Evolutionary conservation across 2,797 vertebrate species (phyloP).

Genomic region (Chiropotes sagulatus): DNA sequence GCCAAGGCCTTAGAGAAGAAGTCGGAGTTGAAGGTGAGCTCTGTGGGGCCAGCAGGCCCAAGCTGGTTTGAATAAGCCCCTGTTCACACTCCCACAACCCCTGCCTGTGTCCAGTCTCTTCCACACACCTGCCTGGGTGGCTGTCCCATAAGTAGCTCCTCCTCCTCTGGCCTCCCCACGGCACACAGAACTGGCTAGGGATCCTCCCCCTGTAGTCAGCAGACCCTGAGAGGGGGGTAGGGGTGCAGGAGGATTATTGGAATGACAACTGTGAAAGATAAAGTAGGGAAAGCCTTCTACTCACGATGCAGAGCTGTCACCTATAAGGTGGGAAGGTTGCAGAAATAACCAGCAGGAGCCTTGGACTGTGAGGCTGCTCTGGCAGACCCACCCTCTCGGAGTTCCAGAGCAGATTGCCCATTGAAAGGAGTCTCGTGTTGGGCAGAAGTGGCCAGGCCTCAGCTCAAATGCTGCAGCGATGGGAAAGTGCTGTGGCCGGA

Average conservation of each 20-base stretch:
- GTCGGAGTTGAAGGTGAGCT: slow-evolving; percentile 91
- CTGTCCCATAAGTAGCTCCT: fast-evolving
- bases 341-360: too few species aligned
- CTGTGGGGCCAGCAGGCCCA: not conserved
- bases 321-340: not conserved
- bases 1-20: slow-evolving; percentile 95
- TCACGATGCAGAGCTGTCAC: fast-evolving
- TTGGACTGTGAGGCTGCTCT: not conserved
- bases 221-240: not conserved
- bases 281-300: not conserved
- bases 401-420: not conserved
- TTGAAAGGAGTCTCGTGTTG: fast-evolving
- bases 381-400: not conserved
- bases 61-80: not conserved
- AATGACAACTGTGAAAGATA: not conserved
- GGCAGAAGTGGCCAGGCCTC: not conserved
- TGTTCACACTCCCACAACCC: fast-evolving
- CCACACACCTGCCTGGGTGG: not conserved
- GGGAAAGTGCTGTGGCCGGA: not conserved
- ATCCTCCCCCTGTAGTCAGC: not conserved
- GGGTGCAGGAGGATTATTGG: not conserved
- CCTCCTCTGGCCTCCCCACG: not conserved
- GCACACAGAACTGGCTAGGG: not conserved
- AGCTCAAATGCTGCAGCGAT: fast-evolving
- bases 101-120: not conserved